A percentile compares a stretch with the other conserved stretches of the same genome.
Conservation (phyloP, 2,113 vertebrate species). For the Todiramphus saurophagus region DNA sequence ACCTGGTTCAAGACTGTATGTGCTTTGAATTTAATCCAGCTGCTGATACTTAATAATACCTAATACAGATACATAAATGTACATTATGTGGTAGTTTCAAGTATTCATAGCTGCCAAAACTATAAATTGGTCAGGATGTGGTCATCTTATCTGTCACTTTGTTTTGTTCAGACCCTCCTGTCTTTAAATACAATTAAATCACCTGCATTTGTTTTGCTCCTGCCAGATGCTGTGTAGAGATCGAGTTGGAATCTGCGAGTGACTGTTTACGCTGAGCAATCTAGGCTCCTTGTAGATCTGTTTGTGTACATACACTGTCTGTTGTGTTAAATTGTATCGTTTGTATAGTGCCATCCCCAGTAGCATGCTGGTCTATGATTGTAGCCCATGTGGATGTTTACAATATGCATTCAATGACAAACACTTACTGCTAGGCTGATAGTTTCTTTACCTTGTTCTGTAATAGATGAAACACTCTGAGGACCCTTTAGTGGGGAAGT, state of each 20-base stretch:
- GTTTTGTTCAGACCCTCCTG: neutral
- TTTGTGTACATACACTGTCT: neutral
- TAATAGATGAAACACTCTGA: fast-evolving
- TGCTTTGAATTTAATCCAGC: neutral
- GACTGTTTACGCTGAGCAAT: neutral
- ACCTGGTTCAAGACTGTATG: neutral
- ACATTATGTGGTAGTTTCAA: neutral
- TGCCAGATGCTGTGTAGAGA: neutral
- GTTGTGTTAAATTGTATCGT: neutral
- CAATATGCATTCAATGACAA: fast-evolving
- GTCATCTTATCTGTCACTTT: neutral
- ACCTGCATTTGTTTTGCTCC: neutral
- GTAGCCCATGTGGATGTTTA: fast-evolving
- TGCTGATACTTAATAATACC: neutral
- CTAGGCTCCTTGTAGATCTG: neutral
- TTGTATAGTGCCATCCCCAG: neutral
- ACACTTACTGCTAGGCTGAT: neutral
- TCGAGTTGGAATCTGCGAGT: neutral
- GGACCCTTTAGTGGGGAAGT: neutral
- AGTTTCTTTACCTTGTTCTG: neutral
- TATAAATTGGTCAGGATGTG: neutral
- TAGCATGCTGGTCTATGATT: fast-evolving
- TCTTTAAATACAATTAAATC: neutral
- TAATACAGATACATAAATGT: neutral
- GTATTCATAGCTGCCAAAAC: neutral